Conservation (phyloP, 2,888 invertebrate species). For the Lottia scabra region DNA sequence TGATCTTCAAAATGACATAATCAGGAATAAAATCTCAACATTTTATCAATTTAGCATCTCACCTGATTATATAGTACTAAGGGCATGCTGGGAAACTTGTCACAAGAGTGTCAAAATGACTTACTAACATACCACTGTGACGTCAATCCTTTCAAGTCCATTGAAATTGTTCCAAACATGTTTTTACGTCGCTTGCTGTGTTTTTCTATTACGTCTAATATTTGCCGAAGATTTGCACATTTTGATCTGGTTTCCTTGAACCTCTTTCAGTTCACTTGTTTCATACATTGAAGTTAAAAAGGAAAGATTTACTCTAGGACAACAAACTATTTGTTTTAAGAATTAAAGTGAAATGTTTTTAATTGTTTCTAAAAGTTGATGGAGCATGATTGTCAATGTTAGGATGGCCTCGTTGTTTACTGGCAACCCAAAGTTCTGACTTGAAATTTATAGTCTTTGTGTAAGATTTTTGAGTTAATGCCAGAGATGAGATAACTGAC, state of each 20-base stretch:
- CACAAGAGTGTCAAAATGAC: not conserved
- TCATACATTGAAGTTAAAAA: not conserved
- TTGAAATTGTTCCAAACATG: constrained; percentile 1
- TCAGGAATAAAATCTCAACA: too few species aligned
- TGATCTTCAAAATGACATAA: too few species aligned
- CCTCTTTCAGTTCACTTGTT: not conserved
- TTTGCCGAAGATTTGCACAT: not conserved
- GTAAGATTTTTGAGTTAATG: not conserved
- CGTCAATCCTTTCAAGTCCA: constrained; percentile 1
- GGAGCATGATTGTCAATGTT: not conserved
- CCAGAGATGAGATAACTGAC: not conserved
- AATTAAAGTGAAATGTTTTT: constrained; percentile 1
- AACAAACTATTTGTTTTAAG: not conserved
- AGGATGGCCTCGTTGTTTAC: not conserved
- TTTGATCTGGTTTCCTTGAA: not conserved
- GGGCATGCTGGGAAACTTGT: not conserved
- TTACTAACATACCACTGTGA: not conserved
- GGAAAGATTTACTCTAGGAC: not conserved
- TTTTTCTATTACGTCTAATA: not conserved
- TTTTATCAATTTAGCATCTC: not conserved
- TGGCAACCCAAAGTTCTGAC: not conserved
- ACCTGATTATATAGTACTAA: not conserved
- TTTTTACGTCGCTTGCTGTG: not conserved
- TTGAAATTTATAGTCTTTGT: not conserved
- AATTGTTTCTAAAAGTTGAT: not conserved